Evolutionary conservation across 2,888 invertebrate species (phyloP), one percentile per base, ranked within the genome.

Genomic region (Mythimna pallens): DNA sequence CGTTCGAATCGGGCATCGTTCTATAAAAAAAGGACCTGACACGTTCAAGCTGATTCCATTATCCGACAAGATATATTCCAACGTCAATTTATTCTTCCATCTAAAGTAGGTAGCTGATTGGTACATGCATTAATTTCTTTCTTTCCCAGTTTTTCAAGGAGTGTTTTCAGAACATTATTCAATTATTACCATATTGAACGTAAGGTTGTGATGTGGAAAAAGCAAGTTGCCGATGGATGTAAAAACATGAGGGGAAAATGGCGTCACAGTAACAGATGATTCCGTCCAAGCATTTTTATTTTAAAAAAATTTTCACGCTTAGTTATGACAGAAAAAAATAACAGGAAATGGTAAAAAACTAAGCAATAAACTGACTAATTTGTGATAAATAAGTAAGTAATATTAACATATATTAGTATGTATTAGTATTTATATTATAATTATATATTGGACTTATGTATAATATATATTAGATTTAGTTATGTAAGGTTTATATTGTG

Each of bases 91-190:
- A 79, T 63, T 78, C 25, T 34, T 25, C 25, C 63, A 72, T n/a
- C 17, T 50, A 61, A 76, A 73, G 58, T 58, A 52, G 8, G 8
- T 20, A 25, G 8, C 30, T 80, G 61, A 74, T 65, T 80, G 61
- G 54, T 59, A 65, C 65, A 76, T 80, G 65, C 43, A 75, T 75
- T 65, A 14, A 62, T 62, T 80, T 57, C 43, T 80, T 64, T 74
- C 55, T 54, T 30, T 52, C 30, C n/a, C 36, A 54, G 52, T 65
- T 76, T 76, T 78, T 64, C 58, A 57, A 34, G 43, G 12, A 76
- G 64, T 76, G 65, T 81, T 78, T 81, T 76, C 82, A 54, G 82
- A 71, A 65, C 67, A 82, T 80, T 80, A 82, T 80, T 80, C 79
- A 82, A 78, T 82, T 82, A 82, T 82, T 80, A 80, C 79, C 80